These are phyloP conservation scores for Lamellibrachia columna DNA, from an alignment of 2,888 invertebrate species.

Conservation along the genomic window DNA sequence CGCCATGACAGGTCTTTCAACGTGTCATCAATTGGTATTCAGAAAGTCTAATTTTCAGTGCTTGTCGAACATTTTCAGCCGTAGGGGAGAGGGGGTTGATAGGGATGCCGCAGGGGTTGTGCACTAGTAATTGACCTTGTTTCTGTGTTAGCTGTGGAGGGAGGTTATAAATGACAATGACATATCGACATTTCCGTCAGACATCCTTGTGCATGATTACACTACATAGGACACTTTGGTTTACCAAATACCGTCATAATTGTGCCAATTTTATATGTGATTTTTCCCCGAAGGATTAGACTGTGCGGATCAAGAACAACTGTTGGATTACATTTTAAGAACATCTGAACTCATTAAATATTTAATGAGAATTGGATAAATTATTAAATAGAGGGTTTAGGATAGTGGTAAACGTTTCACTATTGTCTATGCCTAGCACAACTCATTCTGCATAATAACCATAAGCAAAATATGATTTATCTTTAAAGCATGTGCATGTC, in stretches of 20 bases:
- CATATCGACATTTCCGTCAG: background rate
- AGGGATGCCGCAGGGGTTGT: background rate
- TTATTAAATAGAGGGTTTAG: too few species aligned
- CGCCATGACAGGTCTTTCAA: background rate
- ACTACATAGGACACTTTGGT: background rate
- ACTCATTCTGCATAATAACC: too few species aligned
- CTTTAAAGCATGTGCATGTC: too few species aligned
- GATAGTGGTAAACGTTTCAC: too few species aligned
- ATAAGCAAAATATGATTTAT: too few species aligned
- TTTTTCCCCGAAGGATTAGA: background rate
- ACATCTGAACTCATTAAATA: too few species aligned
- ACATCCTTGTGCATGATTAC: background rate
- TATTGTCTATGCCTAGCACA: too few species aligned
- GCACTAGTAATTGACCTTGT: background rate
- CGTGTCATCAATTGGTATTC: background rate
- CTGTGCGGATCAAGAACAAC: background rate
- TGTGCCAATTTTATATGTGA: background rate
- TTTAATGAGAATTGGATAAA: too few species aligned
- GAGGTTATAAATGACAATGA: background rate
- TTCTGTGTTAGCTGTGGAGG: background rate
- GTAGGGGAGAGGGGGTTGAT: background rate
- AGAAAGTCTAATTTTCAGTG: conserved; percentile 16
- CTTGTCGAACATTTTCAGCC: background rate
- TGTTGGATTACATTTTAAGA: too few species aligned
- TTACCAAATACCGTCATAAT: background rate